These are phyloP conservation scores for Nephrocerus scutellatus DNA, from an alignment of 2,888 invertebrate genomes.

Conservation along the genomic window DNA sequence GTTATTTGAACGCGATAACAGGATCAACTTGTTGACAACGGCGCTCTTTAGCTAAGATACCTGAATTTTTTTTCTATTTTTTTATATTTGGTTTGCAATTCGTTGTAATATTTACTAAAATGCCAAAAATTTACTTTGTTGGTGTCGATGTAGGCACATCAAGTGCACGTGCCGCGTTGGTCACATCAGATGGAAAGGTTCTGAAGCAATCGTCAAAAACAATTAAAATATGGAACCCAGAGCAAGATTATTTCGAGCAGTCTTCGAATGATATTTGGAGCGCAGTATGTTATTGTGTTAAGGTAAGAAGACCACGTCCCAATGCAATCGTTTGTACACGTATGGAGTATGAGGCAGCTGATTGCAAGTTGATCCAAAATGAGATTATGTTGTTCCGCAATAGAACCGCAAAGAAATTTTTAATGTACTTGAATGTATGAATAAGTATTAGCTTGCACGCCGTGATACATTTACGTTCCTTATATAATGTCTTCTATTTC, in stretches of 20 bases:
- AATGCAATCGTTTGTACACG: neutral
- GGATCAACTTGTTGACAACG: no score
- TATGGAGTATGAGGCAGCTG: no score
- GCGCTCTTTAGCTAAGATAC: no score
- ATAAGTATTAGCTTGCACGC: no score
- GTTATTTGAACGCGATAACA: no score
- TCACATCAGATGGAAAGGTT: constrained; percentile 62
- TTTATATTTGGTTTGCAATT: no score
- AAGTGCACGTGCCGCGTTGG: constrained; percentile 80
- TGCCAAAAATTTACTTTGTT: constrained; percentile 55
- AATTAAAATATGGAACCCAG: constrained; percentile 72
- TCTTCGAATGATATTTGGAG: constrained; percentile 86
- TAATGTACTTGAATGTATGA: no score
- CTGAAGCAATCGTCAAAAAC: constrained; percentile 56
- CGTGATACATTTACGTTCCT: no score
- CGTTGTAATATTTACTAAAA: constrained; percentile 12
- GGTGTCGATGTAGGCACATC: constrained; percentile 93
- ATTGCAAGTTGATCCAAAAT: no score
- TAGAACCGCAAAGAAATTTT: neutral
- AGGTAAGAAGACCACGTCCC: no score
- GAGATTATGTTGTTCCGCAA: neutral
- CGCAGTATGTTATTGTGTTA: constrained; percentile 58
- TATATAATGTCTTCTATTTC: no score
- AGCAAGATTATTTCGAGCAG: constrained; percentile 77
- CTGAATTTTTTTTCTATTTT: no score